A percentile compares a stretch with the other conserved stretches of the same genome.
phyloP scores from a whole-genome alignment of 2,113 vertebrate species.

The Hemicordylus capensis region DNA sequence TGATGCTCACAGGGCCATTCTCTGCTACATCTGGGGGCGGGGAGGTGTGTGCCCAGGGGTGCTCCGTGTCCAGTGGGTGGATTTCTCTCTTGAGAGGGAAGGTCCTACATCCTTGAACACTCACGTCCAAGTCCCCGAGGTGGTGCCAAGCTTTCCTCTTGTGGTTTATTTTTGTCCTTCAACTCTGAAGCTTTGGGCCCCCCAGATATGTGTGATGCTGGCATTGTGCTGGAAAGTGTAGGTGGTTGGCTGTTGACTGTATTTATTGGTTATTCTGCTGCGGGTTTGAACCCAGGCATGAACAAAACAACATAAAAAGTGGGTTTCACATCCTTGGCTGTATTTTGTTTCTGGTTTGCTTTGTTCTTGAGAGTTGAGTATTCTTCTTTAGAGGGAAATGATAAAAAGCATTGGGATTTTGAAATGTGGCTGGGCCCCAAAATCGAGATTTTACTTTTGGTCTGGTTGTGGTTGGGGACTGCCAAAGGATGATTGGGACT shows the following conservation, averaged over 20 bases:
- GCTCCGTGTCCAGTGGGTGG: neutral
- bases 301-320: slow-evolving; percentile 54
- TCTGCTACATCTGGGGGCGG: neutral
- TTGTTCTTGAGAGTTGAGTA: no score
- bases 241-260: rapidly evolving
- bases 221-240: neutral
- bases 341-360: no score
- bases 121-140: neutral
- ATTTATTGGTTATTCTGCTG: slow-evolving; percentile 43
- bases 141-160: neutral
- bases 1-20: neutral
- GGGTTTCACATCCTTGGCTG: no score
- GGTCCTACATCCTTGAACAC: rapidly evolving
- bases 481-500: no score
- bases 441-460: no score
- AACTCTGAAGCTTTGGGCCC: rapidly evolving
- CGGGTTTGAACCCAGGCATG: neutral
- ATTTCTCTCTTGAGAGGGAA: neutral
- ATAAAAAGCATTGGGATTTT: no score
- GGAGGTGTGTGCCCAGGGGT: neutral
- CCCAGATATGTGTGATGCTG: rapidly evolving
- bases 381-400: no score
- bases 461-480: no score
- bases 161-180: neutral
- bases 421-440: no score